Evolutionary conservation across 37 sponge, comb jelly and placozoan genomes (phyloP).

Genomic region (Aplysina aerophoba): DNA sequence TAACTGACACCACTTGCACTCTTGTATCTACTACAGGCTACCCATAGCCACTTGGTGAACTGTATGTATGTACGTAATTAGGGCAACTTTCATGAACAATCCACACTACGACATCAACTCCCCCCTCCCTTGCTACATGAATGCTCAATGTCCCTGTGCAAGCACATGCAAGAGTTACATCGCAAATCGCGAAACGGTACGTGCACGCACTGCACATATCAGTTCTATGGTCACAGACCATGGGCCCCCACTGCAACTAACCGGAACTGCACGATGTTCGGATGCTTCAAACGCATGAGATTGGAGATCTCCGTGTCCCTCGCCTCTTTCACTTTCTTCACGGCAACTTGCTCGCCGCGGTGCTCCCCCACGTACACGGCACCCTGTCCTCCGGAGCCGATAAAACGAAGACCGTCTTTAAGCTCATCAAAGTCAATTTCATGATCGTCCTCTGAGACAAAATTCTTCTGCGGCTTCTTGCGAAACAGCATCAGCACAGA

Average conservation of each 20-base stretch:
- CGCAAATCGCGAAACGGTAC: too few relatives aligned
- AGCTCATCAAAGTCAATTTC: slow-evolving; percentile 82
- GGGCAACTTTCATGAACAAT: too few relatives aligned
- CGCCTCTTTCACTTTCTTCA: slow-evolving; percentile 83
- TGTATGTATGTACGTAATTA: too few relatives aligned
- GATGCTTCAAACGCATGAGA: slow-evolving; percentile 68
- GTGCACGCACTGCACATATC: neutral
- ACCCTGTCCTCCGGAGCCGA: slow-evolving; percentile 84
- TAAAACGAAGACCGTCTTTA: slow-evolving; percentile 59
- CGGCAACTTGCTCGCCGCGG: slow-evolving; percentile 63
- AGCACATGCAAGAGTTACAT: too few relatives aligned
- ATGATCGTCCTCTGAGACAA: neutral
- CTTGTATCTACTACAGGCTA: too few relatives aligned
- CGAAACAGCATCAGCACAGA: neutral
- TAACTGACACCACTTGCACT: too few relatives aligned
- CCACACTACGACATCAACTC: too few relatives aligned
- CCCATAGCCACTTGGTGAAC: too few relatives aligned
- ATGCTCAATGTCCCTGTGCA: too few relatives aligned
- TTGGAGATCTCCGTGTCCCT: slow-evolving; percentile 63
- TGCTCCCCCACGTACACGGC: slow-evolving; percentile 80
- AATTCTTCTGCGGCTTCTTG: slow-evolving; percentile 12
- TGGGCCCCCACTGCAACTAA: too few relatives aligned
- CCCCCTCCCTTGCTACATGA: too few relatives aligned
- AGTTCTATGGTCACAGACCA: too few relatives aligned
- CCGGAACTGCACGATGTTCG: slow-evolving; percentile 78